phyloP scores from a whole-genome alignment of 2,797 vertebrate species.

The Danio jaintianensis region DNA sequence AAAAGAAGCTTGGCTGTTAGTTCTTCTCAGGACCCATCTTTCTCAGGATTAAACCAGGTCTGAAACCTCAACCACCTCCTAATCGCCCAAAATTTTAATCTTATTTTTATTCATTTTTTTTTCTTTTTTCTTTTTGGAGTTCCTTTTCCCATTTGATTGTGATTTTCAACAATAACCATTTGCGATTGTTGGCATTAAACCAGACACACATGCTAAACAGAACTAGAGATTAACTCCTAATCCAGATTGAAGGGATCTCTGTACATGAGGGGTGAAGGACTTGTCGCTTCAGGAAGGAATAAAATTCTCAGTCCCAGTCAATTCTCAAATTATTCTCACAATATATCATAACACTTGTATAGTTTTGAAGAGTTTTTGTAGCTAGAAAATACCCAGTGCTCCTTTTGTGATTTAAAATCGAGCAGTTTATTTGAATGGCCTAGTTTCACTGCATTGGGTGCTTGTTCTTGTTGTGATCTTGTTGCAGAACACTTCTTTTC shows the following conservation, averaged over 20 bases:
- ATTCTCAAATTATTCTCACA: constrained; percentile 2
- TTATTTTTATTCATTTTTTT: constrained; percentile 70
- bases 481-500: background rate
- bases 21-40: constrained; percentile 99
- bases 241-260: constrained; percentile 49
- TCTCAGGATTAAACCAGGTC: constrained; percentile 99
- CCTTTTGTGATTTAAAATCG: background rate
- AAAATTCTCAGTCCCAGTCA: background rate
- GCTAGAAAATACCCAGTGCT: background rate
- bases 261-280: constrained; percentile 6
- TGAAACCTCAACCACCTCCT: constrained; percentile 95
- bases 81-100: constrained; percentile 81
- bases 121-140: constrained; percentile 52
- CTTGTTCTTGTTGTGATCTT: constrained; percentile 1
- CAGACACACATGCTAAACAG: constrained; percentile 93
- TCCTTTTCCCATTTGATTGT: constrained; percentile 13
- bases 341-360: too few relatives aligned
- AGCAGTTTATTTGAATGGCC: constrained; percentile 10
- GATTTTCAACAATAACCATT: constrained; percentile 67
- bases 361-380: background rate
- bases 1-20: constrained; percentile 99
- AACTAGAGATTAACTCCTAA: constrained; percentile 53
- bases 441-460: constrained; percentile 30
- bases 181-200: constrained; percentile 84
- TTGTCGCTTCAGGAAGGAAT: background rate